These are phyloP conservation scores for Drosophila borborema DNA, from an alignment of 2,888 invertebrate species.

Conservation along the genomic window DNA sequence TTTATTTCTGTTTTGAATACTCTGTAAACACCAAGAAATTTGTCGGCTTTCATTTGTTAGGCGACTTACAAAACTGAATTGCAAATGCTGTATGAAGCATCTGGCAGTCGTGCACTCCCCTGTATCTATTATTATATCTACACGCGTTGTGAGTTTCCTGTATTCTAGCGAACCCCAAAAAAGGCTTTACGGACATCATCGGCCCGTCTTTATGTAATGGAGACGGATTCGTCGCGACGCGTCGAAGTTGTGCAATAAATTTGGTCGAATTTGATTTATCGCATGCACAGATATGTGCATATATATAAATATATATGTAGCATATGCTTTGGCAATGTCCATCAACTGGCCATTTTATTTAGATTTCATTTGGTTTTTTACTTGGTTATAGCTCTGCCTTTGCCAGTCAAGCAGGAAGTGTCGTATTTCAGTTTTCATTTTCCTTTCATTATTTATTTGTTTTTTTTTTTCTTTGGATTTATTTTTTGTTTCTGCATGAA, in stretches of 20 bases:
- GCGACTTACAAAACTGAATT: background rate
- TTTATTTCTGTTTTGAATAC: conserved; percentile 3
- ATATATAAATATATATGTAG: background rate
- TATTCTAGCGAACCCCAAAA: conserved; percentile 45
- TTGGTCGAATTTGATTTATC: conserved; percentile 46
- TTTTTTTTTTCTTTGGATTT: conserved; percentile 6
- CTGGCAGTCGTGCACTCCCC: background rate
- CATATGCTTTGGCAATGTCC: background rate
- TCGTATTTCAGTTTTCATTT: conserved; percentile 51
- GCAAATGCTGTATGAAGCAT: background rate
- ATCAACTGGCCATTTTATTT: conserved; percentile 69
- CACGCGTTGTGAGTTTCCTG: conserved; percentile 63
- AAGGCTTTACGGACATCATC: conserved; percentile 17
- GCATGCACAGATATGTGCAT: conserved; percentile 19
- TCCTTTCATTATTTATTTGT: background rate
- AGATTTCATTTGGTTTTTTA: conserved; percentile 45
- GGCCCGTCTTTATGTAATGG: conserved; percentile 57
- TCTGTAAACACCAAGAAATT: conserved; percentile 1
- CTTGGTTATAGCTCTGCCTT: conserved; percentile 22
- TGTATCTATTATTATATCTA: conserved; percentile 18
- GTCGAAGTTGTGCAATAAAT: conserved; percentile 59
- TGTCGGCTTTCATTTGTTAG: background rate
- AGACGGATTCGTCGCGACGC: conserved; percentile 30
- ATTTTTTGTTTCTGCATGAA: conserved; percentile 41
- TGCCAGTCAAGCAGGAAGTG: conserved; percentile 66